phyloP scores from a whole-genome alignment of 2,797 vertebrate species.

The Diplodus sargus region DNA sequence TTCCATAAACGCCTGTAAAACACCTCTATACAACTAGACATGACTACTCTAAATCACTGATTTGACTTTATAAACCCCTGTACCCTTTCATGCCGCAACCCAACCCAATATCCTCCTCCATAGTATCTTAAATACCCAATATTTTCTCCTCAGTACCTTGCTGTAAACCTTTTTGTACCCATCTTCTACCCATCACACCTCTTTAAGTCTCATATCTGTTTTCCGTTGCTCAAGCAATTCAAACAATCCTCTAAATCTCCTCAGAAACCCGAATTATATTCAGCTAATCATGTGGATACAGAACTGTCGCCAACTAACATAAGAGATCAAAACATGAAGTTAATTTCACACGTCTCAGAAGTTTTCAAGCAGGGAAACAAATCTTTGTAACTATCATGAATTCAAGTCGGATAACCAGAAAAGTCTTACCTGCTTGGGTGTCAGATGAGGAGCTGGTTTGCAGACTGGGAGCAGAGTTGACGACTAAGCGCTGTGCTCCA shows the following conservation, averaged over 20 bases:
- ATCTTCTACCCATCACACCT: neutral
- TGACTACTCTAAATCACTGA: too few species aligned
- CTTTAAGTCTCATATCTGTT: neutral
- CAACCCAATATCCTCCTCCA: neutral
- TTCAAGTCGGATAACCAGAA: neutral
- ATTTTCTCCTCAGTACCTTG: neutral
- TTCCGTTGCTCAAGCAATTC: neutral
- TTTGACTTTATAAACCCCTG: neutral
- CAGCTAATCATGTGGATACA: neutral
- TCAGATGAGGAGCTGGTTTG: conserved; percentile 16
- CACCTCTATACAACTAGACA: too few species aligned
- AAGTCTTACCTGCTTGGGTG: conserved; percentile 36
- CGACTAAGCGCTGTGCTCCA: conserved; percentile 15
- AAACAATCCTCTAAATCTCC: neutral
- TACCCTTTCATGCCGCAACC: too few species aligned
- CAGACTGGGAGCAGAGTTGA: conserved; percentile 21
- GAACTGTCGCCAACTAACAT: neutral
- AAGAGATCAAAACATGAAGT: neutral
- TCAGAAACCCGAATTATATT: conserved; percentile 2
- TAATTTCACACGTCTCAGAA: neutral
- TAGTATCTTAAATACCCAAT: neutral
- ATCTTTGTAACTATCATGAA: neutral
- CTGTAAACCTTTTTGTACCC: neutral
- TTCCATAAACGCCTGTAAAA: too few species aligned
- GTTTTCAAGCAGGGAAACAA: neutral